A percentile compares a stretch with the other conserved stretches of the same genome.
These are phyloP conservation scores for Metellina segmentata DNA, from an alignment of 2,888 invertebrate genomes.

Conservation along the genomic window DNA sequence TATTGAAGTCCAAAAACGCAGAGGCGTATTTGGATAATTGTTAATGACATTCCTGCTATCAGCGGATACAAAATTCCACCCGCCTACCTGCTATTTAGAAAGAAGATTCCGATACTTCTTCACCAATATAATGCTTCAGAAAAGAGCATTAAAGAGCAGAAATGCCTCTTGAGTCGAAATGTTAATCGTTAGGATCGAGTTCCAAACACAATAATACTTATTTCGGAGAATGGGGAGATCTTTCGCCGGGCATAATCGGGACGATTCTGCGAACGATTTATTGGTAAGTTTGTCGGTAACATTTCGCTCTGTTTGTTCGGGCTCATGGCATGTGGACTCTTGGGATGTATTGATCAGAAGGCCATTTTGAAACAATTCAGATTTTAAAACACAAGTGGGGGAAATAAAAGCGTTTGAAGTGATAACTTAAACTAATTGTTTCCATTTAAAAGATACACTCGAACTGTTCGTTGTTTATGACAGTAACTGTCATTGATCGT, in stretches of 20 bases:
- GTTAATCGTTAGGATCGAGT: constrained; percentile 16
- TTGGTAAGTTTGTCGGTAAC: not conserved
- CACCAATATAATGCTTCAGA: not conserved
- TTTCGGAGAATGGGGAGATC: not conserved
- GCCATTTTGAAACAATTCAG: not conserved
- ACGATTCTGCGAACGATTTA: not conserved
- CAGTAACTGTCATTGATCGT: too few relatives aligned
- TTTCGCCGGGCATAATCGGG: not conserved
- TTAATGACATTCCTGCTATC: constrained; percentile 27
- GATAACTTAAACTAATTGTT: too few relatives aligned
- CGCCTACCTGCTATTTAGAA: not conserved
- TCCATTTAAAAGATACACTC: too few relatives aligned
- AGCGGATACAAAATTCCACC: not conserved
- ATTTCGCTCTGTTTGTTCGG: constrained; percentile 2
- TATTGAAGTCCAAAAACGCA: constrained; percentile 17
- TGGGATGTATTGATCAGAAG: not conserved
- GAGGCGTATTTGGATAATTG: constrained; percentile 33
- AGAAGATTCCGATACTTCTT: not conserved
- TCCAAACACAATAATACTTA: not conserved
- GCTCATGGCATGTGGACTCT: not conserved
- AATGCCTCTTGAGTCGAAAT: constrained; percentile 17
- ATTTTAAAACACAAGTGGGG: too few relatives aligned
- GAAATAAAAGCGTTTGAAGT: too few relatives aligned
- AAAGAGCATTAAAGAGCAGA: not conserved
- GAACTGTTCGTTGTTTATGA: too few relatives aligned